phyloP scores from a whole-genome alignment of 2,888 invertebrate genomes.

The Thumatha senex region DNA sequence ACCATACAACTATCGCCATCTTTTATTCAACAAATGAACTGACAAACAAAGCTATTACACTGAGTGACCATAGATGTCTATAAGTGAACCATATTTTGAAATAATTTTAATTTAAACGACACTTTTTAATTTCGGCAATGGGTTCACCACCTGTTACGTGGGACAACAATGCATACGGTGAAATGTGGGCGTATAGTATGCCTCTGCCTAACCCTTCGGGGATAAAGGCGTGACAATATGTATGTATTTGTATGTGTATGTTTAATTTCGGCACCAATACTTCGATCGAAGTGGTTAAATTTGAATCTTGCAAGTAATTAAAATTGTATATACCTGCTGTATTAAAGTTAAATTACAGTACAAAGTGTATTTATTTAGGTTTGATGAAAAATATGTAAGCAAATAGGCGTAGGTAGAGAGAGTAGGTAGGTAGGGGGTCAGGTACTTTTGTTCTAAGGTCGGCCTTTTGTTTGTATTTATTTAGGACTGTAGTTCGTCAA shows the following conservation, averaged over 20 bases:
- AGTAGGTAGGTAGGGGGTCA: conserved; percentile 40
- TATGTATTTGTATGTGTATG: no score
- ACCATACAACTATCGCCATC: not conserved
- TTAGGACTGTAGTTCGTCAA: conserved; percentile 65
- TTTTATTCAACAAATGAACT: not conserved
- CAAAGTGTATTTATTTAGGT: conserved; percentile 19
- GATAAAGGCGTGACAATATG: no score
- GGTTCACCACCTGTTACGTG: no score
- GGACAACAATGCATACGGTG: no score
- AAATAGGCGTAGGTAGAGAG: conserved; percentile 14
- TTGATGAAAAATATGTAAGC: conserved; percentile 24
- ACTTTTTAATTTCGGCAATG: conserved; percentile 12
- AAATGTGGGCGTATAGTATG: no score
- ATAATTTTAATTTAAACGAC: conserved; percentile 6
- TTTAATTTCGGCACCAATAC: conserved; percentile 7
- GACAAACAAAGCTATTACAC: not conserved
- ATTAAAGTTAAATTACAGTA: conserved; percentile 29
- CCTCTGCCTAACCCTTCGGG: no score
- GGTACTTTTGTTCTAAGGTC: conserved; percentile 42
- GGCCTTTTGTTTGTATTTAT: conserved; percentile 58
- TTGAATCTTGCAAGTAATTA: conserved; percentile 31
- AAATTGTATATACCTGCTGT: conserved; percentile 23
- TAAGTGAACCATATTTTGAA: no score
- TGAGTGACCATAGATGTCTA: conserved; percentile 7
- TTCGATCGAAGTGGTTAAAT: conserved; percentile 15